Evolutionary conservation across 2,888 invertebrate species (phyloP).

Genomic region (Melanostoma scalare): DNA sequence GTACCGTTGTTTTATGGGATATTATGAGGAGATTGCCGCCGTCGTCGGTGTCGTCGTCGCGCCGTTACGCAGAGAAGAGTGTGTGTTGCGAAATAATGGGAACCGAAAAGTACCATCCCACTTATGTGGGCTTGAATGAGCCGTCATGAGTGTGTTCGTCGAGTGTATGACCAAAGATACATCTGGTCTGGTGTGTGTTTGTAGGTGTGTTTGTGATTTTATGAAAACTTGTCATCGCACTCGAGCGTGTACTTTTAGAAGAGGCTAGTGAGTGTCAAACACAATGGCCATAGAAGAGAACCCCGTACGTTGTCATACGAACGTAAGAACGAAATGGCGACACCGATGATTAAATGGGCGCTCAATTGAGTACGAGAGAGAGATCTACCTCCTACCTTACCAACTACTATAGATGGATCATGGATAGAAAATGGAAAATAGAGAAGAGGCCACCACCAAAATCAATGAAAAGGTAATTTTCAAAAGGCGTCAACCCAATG

Average conservation of each 20-base stretch:
- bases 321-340: conserved; percentile 70
- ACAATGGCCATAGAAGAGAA: conserved; percentile 72
- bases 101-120: conserved; percentile 73
- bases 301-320: conserved; percentile 28
- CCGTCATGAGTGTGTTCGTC: conserved; percentile 66
- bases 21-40: not conserved
- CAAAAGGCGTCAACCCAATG: conserved; percentile 75
- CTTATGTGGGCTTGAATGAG: conserved; percentile 72
- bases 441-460: conserved; percentile 55
- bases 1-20: conserved; percentile 44
- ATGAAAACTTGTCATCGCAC: conserved; percentile 73
- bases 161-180: conserved; percentile 61
- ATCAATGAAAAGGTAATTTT: conserved; percentile 75
- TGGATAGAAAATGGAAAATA: conserved; percentile 18
- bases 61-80: conserved; percentile 20
- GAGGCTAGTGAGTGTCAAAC: conserved; percentile 73
- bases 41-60: not conserved
- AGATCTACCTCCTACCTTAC: conserved; percentile 10
- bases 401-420: too few relatives aligned
- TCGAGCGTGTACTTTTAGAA: conserved; percentile 73
- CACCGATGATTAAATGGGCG: conserved; percentile 45
- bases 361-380: conserved; percentile 46
- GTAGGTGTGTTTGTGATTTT: conserved; percentile 37
- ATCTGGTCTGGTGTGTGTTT: conserved; percentile 33
- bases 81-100: conserved; percentile 55